phyloP scores from a whole-genome alignment of 2,113 vertebrate genomes.

The Lagopus muta region DNA sequence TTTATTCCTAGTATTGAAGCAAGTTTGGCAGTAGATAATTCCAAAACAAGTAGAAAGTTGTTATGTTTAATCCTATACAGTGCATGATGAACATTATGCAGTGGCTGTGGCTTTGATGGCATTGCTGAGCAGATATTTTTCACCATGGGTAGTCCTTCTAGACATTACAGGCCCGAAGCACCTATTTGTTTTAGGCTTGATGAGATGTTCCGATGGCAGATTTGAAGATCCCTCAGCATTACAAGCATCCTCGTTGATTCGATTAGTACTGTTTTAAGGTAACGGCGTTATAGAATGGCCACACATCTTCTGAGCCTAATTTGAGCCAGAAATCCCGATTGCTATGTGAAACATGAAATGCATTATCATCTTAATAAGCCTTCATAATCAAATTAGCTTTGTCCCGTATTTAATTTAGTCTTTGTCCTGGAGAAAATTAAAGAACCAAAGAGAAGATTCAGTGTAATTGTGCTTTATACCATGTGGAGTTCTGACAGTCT shows the following conservation, averaged over 20 bases:
- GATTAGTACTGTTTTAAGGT: constrained; percentile 34
- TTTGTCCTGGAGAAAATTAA: constrained; percentile 64
- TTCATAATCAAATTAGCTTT: constrained; percentile 50
- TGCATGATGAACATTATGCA: constrained; percentile 55
- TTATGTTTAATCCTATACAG: background rate
- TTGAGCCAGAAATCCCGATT: constrained; percentile 57
- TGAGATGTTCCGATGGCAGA: background rate
- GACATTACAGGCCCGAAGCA: background rate
- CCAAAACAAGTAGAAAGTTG: constrained; percentile 36
- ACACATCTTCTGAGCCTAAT: constrained; percentile 35
- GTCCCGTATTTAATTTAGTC: constrained; percentile 60
- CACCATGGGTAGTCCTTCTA: constrained; percentile 61
- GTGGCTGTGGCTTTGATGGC: constrained; percentile 68
- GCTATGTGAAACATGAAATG: constrained; percentile 56
- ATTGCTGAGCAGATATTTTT: constrained; percentile 69
- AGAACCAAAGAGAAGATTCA: constrained; percentile 31
- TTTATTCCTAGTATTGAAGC: constrained; percentile 9
- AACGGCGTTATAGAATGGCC: constrained; percentile 27
- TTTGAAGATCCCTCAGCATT: background rate
- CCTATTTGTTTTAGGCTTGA: background rate
- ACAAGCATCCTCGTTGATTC: constrained; percentile 3
- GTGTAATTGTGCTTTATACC: constrained; percentile 47
- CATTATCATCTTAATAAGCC: constrained; percentile 40
- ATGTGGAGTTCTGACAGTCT: constrained; percentile 59
- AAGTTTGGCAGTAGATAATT: constrained; percentile 46